These are phyloP conservation scores for Puntigrus tetrazona DNA, from an alignment of 2,113 vertebrate genomes.

Conservation along the genomic window DNA sequence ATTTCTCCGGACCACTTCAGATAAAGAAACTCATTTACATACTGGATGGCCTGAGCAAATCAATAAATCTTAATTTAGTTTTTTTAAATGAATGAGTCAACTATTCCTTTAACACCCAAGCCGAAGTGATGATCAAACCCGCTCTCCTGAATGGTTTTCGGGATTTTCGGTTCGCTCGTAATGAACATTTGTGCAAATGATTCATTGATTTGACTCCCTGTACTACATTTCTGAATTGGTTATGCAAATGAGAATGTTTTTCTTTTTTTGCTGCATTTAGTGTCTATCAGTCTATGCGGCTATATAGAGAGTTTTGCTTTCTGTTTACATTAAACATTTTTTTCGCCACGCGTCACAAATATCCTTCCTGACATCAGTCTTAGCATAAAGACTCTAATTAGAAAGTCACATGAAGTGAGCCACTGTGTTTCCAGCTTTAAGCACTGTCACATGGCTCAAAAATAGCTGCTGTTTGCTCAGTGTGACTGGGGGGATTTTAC, in stretches of 20 bases:
- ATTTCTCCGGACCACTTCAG: not conserved
- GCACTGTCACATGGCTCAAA: conserved; percentile 63
- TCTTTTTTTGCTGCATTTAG: not conserved
- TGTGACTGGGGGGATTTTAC: conserved; percentile 48
- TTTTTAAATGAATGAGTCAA: too few species aligned
- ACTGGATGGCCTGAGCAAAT: too few species aligned
- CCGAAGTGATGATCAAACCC: not conserved
- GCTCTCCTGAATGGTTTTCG: too few species aligned
- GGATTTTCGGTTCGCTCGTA: not conserved
- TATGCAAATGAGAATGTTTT: not conserved
- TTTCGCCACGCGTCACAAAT: conserved; percentile 44
- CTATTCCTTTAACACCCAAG: too few species aligned
- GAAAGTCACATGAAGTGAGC: conserved; percentile 54
- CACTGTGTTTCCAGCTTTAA: conserved; percentile 52
- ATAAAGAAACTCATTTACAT: too few species aligned
- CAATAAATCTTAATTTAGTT: too few species aligned
- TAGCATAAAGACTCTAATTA: conserved; percentile 49
- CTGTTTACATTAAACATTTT: conserved; percentile 39
- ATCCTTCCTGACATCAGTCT: conserved; percentile 34
- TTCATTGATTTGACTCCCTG: not conserved
- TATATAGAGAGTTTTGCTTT: conserved; percentile 1
- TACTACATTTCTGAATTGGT: not conserved
- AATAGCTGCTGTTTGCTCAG: conserved; percentile 36
- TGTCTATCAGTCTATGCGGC: not conserved
- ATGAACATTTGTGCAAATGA: not conserved